Conservation (phyloP, 2,888 invertebrate species). For the Acanthosoma haemorrhoidale region DNA sequence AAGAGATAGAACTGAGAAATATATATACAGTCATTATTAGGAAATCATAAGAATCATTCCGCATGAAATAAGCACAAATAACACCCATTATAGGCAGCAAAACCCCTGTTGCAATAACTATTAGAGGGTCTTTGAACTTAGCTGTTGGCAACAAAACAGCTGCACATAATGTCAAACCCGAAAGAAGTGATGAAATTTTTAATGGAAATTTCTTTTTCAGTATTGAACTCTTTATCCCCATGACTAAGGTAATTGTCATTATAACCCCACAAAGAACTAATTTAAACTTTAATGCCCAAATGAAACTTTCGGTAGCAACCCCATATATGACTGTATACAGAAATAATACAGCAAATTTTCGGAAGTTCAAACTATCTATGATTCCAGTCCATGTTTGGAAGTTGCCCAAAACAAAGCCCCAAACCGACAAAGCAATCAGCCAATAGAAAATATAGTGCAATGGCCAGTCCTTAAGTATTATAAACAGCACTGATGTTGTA, state of each 20-base stretch:
- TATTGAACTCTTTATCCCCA: neutral
- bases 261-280: neutral
- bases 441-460: constrained; percentile 16
- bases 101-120: neutral
- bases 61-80: neutral
- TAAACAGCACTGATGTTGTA: neutral
- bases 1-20: neutral
- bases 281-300: constrained; percentile 6
- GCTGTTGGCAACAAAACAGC: neutral
- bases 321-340: neutral
- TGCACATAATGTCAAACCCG: neutral
- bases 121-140: neutral
- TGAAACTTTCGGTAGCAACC: neutral
- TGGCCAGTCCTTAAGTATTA: constrained; percentile 14
- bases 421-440: neutral
- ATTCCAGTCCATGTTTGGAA: constrained; percentile 20
- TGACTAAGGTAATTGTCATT: neutral
- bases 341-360: neutral
- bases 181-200: neutral
- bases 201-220: neutral
- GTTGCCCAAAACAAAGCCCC: constrained; percentile 4
- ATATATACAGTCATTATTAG: neutral
- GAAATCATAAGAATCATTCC: neutral
- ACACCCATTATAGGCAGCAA: neutral
- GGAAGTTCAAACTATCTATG: neutral